Evolutionary conservation across 2,888 invertebrate genomes (phyloP).

Genomic region (Venusia cambrica): DNA sequence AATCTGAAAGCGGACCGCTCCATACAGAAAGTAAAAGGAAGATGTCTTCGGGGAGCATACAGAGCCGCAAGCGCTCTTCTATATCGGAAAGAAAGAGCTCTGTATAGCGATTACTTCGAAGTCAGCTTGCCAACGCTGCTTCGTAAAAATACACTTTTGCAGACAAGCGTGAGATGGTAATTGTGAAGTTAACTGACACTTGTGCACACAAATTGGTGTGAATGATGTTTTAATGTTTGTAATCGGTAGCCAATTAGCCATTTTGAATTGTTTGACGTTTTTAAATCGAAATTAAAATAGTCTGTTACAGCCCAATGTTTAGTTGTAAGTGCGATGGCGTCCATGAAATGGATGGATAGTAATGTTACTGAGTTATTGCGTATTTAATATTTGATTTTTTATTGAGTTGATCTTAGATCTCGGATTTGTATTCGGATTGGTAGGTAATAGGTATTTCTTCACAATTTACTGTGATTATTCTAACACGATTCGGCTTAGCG

Average conservation of each 20-base stretch:
- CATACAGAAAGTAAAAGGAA: constrained; percentile 62
- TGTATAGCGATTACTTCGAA: constrained; percentile 53
- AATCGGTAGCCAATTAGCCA: constrained; percentile 41
- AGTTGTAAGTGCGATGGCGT: constrained; percentile 44
- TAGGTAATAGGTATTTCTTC: constrained; percentile 21
- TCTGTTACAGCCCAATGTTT: constrained; percentile 45
- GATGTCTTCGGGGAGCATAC: constrained; percentile 74
- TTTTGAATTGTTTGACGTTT: constrained; percentile 42
- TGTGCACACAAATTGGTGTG: constrained; percentile 5
- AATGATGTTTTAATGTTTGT: constrained; percentile 16
- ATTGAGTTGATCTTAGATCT: constrained; percentile 47
- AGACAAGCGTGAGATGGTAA: no score
- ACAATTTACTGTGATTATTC: constrained; percentile 37
- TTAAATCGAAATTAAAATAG: constrained; percentile 32
- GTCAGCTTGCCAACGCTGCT: constrained; percentile 2
- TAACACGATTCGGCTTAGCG: no score
- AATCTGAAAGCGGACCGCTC: constrained; percentile 48
- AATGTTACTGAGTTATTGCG: constrained; percentile 52
- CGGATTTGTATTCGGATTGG: constrained; percentile 26
- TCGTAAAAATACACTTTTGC: no score
- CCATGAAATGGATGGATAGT: constrained; percentile 65
- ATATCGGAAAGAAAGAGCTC: constrained; percentile 72
- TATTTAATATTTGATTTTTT: constrained; percentile 35
- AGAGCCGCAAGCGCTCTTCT: constrained; percentile 67
- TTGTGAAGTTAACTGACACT: constrained; percentile 16